Percentiles rank a stretch among this genome's conserved stretches.
Evolutionary conservation across 2,797 vertebrate species (phyloP).

Genomic region (Arrhamphus sclerolepis): DNA sequence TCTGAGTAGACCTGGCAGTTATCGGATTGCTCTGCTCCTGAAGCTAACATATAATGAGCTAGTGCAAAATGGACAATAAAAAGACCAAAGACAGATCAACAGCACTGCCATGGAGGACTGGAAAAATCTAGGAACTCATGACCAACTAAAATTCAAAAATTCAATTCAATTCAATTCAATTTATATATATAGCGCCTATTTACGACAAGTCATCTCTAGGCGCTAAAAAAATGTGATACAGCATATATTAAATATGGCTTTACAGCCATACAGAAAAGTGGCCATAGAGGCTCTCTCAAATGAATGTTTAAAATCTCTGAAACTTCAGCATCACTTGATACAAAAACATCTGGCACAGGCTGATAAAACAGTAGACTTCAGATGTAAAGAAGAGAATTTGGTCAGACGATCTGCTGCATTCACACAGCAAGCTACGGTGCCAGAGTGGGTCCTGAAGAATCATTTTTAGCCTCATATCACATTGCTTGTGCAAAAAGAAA

Average conservation of each 20-base stretch:
- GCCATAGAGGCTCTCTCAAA: not conserved
- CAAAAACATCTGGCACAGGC: not conserved
- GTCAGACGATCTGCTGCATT: slow-evolving; percentile 4
- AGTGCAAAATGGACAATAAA: not conserved
- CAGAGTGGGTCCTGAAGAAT: not conserved
- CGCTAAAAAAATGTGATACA: no score
- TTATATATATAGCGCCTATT: no score
- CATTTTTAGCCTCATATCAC: not conserved
- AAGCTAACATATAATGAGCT: no score
- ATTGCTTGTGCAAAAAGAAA: not conserved
- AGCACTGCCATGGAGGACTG: not conserved
- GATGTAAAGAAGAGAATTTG: slow-evolving; percentile 2
- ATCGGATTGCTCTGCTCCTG: not conserved
- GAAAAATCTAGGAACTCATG: not conserved
- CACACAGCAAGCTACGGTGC: not conserved
- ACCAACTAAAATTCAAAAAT: not conserved
- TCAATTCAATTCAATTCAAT: no score
- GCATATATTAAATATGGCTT: no score
- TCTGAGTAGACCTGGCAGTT: not conserved
- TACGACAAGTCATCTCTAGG: no score
- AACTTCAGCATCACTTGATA: not conserved
- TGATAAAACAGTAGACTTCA: not conserved
- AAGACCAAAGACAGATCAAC: not conserved
- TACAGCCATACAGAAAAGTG: not conserved
- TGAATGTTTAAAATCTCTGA: not conserved